Evolutionary conservation across 2,888 invertebrate species (phyloP), one percentile per base, ranked within the genome.

Genomic region (Pyrrhia umbra): DNA sequence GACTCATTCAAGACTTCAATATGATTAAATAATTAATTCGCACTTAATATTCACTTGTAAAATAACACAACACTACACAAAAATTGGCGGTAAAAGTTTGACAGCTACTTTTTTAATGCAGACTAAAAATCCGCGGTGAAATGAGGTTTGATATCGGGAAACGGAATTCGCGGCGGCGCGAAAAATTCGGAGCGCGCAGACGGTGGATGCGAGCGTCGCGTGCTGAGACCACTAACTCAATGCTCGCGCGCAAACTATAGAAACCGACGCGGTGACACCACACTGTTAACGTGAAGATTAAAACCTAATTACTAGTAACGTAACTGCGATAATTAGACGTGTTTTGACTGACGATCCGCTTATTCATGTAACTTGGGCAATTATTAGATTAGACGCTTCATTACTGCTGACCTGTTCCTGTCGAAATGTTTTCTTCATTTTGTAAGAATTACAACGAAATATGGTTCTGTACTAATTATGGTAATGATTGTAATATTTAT

Each of bases 181-280:
- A 90, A 90, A 88, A 81, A 83, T 88, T 85, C 84, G 75, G 85
- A 86, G 87, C 91, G 91, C 90, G 88, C 85, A 72, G 61, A 70
- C 82, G 83, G 52, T 59, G 45, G 85, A 88, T 84, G 89, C 92
- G 93, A 88, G 93, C 92, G 93, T 90, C 92, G 92, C 92, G 92
- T 90, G 91, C 88, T 72, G 74, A 79, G 87, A 75, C 89, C 86
- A 71, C 74, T 84, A 83, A 86, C 89, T 86, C 82, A 91, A 90
- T 93, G 92, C 88, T 88, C 87, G 88, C 78, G 85, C 84, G 84
- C 82, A 87, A 87, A 88, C 86, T 84, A 85, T 85, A 85, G 89
- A 87, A 89, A 89, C 85, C 75, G 75, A 76, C 78, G 79, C 84
- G 82, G 84, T 82, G 84, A 77, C 85, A 88, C 85, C 82, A 80